These are phyloP conservation scores for Stomorhina lunata DNA, from an alignment of 2,888 invertebrate species.

Conservation along the genomic window DNA sequence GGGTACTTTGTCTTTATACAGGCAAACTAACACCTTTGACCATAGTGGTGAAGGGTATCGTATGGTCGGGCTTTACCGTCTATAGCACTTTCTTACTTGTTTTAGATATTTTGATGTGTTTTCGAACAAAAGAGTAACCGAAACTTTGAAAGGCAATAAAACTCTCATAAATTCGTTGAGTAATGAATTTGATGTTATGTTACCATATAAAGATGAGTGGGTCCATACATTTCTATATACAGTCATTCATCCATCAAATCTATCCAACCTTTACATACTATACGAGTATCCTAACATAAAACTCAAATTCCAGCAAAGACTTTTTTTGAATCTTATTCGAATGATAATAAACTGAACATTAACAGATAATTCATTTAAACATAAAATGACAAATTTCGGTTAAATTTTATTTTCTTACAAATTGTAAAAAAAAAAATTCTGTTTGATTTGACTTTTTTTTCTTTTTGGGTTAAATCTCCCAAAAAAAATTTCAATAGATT, in stretches of 20 bases:
- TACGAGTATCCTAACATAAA: too few relatives aligned
- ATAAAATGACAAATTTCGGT: conserved; percentile 45
- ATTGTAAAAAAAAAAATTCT: background rate
- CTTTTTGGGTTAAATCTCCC: background rate
- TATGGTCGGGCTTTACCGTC: too few relatives aligned
- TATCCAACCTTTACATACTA: too few relatives aligned
- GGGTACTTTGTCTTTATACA: too few relatives aligned
- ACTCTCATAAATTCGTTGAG: conserved; percentile 53
- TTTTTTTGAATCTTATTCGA: background rate
- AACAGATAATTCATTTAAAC: conserved; percentile 57
- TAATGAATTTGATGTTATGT: conserved; percentile 39
- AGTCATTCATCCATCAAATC: background rate
- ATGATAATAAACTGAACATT: conserved; percentile 62
- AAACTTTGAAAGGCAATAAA: conserved; percentile 57
- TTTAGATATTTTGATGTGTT: too few relatives aligned
- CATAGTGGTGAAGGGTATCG: too few relatives aligned
- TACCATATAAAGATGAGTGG: background rate
- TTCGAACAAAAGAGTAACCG: conserved; percentile 24
- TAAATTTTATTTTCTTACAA: background rate
- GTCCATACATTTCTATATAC: background rate
- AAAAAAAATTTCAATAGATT: background rate
- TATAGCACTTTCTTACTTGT: too few relatives aligned
- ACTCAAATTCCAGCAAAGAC: too few relatives aligned
- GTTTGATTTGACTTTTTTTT: background rate
- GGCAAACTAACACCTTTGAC: too few relatives aligned